Evolutionary conservation across 2,888 invertebrate genomes (phyloP).

Genomic region (Carcina quercana): DNA sequence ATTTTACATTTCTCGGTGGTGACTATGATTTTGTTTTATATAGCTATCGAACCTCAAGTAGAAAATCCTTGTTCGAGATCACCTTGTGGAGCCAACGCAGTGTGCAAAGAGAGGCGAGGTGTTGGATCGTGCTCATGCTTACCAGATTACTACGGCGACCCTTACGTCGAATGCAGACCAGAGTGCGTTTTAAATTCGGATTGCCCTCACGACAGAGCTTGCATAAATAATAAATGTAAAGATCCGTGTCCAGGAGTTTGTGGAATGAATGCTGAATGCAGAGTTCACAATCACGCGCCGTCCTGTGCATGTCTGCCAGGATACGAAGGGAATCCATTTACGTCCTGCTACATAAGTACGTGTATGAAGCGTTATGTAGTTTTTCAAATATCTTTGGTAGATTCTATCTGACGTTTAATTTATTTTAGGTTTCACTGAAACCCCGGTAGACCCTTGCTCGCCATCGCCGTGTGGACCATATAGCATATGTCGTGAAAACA

Average conservation of each 20-base stretch:
- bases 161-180: constrained; percentile 88
- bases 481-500: constrained; percentile 82
- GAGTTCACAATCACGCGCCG: constrained; percentile 87
- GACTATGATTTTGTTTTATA: constrained; percentile 25
- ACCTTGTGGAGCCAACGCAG: constrained; percentile 90
- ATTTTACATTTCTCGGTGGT: no score
- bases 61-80: constrained; percentile 84
- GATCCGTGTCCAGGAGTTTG: constrained; percentile 90
- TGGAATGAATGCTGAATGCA: constrained; percentile 88
- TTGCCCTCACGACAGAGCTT: constrained; percentile 84
- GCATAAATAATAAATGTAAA: constrained; percentile 87
- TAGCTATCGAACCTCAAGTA: constrained; percentile 70
- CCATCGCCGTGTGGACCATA: constrained; percentile 87
- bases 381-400: neutral
- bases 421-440: constrained; percentile 49
- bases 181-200: constrained; percentile 93
- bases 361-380: neutral
- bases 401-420: constrained; percentile 5
- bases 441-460: constrained; percentile 68
- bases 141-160: constrained; percentile 89
- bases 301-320: constrained; percentile 83
- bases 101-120: constrained; percentile 87
- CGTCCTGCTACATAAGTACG: constrained; percentile 79
- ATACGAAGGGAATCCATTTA: constrained; percentile 85
- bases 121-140: constrained; percentile 89